These are phyloP conservation scores for Bos javanicus DNA, from an alignment of 2,113 vertebrate genomes.

Conservation along the genomic window DNA sequence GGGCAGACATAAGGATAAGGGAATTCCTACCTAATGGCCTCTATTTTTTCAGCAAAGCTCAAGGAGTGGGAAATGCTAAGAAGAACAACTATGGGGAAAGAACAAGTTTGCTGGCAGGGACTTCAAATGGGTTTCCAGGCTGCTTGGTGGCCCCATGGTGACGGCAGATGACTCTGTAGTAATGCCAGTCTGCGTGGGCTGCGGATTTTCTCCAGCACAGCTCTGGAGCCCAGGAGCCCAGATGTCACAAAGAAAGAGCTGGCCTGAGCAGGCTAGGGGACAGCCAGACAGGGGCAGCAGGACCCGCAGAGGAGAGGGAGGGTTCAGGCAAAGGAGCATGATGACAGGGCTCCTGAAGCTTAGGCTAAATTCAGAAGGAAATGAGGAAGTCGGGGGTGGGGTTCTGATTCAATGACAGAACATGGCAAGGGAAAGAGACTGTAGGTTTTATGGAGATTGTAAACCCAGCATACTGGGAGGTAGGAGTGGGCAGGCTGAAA, in stretches of 20 bases:
- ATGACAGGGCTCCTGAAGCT: neutral
- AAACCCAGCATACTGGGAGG: constrained; percentile 19
- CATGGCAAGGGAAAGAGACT: neutral
- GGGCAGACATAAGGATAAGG: neutral
- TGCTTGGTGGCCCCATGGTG: neutral
- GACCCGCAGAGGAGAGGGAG: neutral
- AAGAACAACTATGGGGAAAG: neutral
- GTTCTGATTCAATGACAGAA: neutral
- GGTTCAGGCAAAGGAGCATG: neutral
- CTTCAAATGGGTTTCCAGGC: constrained; percentile 7
- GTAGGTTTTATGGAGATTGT: constrained; percentile 31
- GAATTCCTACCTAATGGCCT: neutral
- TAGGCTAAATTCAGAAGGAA: neutral
- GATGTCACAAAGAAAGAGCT: neutral
- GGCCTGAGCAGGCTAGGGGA: neutral
- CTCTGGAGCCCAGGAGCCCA: constrained; percentile 7
- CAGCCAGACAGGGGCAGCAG: neutral
- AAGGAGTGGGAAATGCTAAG: neutral
- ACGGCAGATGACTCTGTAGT: constrained; percentile 11
- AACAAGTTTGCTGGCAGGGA: neutral
- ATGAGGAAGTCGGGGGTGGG: neutral
- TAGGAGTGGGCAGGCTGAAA: neutral
- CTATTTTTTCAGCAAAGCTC: neutral
- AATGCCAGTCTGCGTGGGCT: constrained; percentile 7
- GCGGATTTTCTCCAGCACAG: constrained; percentile 25